Conservation (phyloP, 1,140 invertebrate genomes). For the Littorina saxatilis region DNA sequence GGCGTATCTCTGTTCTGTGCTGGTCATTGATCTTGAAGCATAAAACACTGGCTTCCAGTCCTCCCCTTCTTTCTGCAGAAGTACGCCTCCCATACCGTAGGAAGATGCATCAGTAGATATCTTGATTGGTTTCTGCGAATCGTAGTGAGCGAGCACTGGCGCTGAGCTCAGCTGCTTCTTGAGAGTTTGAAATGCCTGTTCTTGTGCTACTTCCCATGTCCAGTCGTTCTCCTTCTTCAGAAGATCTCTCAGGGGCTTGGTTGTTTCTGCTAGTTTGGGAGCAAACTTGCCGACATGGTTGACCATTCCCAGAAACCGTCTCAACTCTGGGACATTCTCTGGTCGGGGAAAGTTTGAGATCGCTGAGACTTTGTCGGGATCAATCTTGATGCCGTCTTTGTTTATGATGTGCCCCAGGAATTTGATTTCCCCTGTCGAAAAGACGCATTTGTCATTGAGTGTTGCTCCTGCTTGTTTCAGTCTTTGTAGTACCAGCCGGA, state of each 20-base stretch:
- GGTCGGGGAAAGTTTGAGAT: slow-evolving; percentile 60
- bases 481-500: not conserved
- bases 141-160: slow-evolving; percentile 40
- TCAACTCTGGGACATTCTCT: slow-evolving; percentile 37
- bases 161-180: not conserved
- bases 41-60: slow-evolving; percentile 45
- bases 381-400: slow-evolving; percentile 65
- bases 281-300: slow-evolving; percentile 35
- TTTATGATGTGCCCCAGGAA: slow-evolving; percentile 73
- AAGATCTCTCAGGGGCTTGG: slow-evolving; percentile 37
- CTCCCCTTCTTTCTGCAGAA: slow-evolving; percentile 42
- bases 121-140: slow-evolving; percentile 26
- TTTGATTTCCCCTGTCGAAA: slow-evolving; percentile 28
- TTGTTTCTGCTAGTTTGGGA: slow-evolving; percentile 21
- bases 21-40: slow-evolving; percentile 43
- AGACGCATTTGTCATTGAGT: slow-evolving; percentile 68
- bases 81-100: slow-evolving; percentile 47
- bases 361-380: slow-evolving; percentile 63
- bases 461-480: slow-evolving; percentile 53
- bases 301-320: slow-evolving; percentile 21
- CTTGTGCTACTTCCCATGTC: slow-evolving; percentile 34
- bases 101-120: slow-evolving; percentile 47
- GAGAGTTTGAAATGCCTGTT: slow-evolving; percentile 30
- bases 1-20: slow-evolving; percentile 55
- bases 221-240: slow-evolving; percentile 37